Evolutionary conservation across 2,797 vertebrate genomes (phyloP), one percentile per base, ranked within the genome.

Genomic region (Cuculus canorus): DNA sequence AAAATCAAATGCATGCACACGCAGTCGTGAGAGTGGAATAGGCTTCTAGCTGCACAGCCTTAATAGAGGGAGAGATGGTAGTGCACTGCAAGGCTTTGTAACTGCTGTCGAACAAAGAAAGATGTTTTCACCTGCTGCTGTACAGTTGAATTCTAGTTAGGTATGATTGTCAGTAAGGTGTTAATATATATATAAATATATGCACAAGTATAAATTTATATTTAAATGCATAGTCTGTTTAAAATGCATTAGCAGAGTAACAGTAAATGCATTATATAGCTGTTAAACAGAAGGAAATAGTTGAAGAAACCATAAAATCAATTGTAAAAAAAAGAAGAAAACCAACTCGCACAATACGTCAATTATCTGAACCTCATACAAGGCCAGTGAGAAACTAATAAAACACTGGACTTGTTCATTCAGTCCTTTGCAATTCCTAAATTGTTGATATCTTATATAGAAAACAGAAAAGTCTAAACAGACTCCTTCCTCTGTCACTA

Each of bases 1-100:
- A 86, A 84, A 60, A 15, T 66, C 43, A 81, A 94, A 90, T 21
- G 76, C 50, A 69, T 57, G 48, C 28, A 33, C 33, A 30, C 19
- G 57, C n/a, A 47, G 17, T 14, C 16, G 8, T 71, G 77, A 94
- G 35, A 91, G 77, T 64, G 86, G 56, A 92, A 85, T 4, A 61
- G 76, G 45, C 84, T 43, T 94, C 86, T 83, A 93, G 86, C 60
- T 91, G 82, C 82, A 86, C 41, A 72, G 73, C 71, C 82, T 70
- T 82, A 70, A 72, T 64, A 66, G 72, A 41, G 89, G 60, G 89
- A 86, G 39, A 54, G 64, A 61, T 1, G 9, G 37, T 19, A 23
- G 71, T 35, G n/a, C 33, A 33, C 64, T 39, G 41, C 25, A 37
- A 79, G 33, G 63, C 52, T 94, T 85, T 93, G 54, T 45, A 86